phyloP scores from a whole-genome alignment of 1,140 invertebrate species.

The Steinernema feltiae region DNA sequence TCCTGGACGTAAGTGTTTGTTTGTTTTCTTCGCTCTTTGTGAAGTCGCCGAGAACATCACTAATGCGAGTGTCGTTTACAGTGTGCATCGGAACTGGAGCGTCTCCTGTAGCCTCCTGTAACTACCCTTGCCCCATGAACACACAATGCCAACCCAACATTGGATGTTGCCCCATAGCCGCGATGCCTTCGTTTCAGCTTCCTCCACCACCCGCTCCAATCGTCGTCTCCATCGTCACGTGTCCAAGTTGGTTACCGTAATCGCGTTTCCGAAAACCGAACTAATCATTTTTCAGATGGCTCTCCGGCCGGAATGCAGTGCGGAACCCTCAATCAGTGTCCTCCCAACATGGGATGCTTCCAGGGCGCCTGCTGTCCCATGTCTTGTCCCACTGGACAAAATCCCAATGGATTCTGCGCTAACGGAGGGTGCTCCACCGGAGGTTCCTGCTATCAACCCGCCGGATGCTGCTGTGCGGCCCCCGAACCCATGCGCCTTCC shows the following conservation, averaged over 20 bases:
- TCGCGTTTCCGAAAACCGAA: too few relatives aligned
- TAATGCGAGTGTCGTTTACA: conserved; percentile 20
- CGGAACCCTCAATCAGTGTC: conserved; percentile 22
- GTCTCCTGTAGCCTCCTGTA: conserved; percentile 33
- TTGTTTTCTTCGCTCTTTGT: too few relatives aligned
- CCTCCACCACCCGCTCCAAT: conserved; percentile 8
- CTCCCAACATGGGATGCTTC: conserved; percentile 36
- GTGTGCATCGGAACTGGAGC: conserved; percentile 37
- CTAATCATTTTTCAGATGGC: conserved; percentile 33
- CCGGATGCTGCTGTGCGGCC: conserved; percentile 28
- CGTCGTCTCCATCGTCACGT: conserved; percentile 30
- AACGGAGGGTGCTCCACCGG: conserved; percentile 27
- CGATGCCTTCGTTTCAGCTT: conserved; percentile 9
- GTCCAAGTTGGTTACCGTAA: conserved; percentile 34
- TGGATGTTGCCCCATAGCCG: conserved; percentile 21
- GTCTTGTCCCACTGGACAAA: conserved; percentile 34
- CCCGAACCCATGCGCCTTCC: conserved; percentile 31
- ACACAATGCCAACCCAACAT: conserved; percentile 22
- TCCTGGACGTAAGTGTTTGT: conserved; percentile 19
- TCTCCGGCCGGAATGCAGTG: conserved; percentile 32
- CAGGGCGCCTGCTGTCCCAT: conserved; percentile 40
- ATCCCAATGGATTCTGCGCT: conserved; percentile 34
- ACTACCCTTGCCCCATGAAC: conserved; percentile 25
- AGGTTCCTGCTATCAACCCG: conserved; percentile 30
- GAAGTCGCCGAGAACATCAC: background rate